Conservation (phyloP, 2,888 invertebrate genomes). For the Leptinotarsa rubiginosa region DNA sequence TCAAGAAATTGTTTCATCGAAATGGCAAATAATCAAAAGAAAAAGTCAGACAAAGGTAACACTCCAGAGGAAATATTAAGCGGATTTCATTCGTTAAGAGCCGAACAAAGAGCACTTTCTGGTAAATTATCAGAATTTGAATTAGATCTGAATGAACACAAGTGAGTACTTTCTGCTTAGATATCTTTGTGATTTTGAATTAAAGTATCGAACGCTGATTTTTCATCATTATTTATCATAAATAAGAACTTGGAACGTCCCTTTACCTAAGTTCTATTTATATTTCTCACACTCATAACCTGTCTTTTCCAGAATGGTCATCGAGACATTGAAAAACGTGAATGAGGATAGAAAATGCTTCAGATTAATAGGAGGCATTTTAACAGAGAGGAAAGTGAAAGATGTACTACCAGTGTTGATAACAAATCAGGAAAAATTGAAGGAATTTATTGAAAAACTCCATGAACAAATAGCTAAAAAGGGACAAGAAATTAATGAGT, state of each 20-base stretch:
- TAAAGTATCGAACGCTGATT: conserved; percentile 3
- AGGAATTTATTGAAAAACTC: conserved; percentile 81
- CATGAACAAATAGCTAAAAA: conserved; percentile 87
- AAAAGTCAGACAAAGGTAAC: conserved; percentile 67
- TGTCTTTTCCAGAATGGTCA: conserved; percentile 81
- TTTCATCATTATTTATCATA: neutral
- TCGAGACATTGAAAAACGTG: conserved; percentile 89
- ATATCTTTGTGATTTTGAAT: conserved; percentile 3
- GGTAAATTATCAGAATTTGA: conserved; percentile 93
- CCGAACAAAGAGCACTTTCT: conserved; percentile 88
- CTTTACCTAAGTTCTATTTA: conserved; percentile 15
- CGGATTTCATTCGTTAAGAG: conserved; percentile 87
- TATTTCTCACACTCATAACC: conserved; percentile 44
- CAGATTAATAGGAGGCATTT: conserved; percentile 92
- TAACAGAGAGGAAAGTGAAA: conserved; percentile 92
- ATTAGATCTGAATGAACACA: conserved; percentile 95
- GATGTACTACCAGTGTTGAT: conserved; percentile 89
- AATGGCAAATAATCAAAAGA: conserved; percentile 65
- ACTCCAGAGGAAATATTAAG: conserved; percentile 84
- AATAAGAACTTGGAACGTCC: neutral
- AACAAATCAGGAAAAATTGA: conserved; percentile 83
- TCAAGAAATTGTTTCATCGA: conserved; percentile 39
- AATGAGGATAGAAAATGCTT: conserved; percentile 90
- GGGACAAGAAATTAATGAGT: conserved; percentile 91
- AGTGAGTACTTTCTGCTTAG: conserved; percentile 71